Base-by-base conservation (phyloP, 1,140 invertebrate species). In the Scaptomyza graminum region DNA sequence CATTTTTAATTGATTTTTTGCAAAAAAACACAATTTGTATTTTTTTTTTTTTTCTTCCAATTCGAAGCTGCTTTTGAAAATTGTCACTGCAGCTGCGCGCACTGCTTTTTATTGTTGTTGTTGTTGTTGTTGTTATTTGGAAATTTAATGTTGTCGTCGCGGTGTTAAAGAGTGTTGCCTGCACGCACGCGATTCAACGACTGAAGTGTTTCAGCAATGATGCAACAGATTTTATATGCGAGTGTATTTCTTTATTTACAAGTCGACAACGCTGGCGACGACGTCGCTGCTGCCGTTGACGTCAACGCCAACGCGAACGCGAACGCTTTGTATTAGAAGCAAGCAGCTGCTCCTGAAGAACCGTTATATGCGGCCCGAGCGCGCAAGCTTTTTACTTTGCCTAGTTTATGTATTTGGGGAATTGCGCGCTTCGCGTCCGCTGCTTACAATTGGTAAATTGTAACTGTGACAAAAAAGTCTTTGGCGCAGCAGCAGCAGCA, bases 171-270 rank as follows among this genome's bases (percentile, higher is more conserved):
- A 49, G 69, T 72, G 63, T 79, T 75, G 57, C 60, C 66, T 68
- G 50, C 74, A 73, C 88, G 78, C 78, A 89, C 88, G 82, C 82
- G 82, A 68, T 90, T 78, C 75, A 81, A 74, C 88, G 88, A 92
- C 91, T 92, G 90, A 92, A 92, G 91, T 91, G 90, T 89, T 89
- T 76, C 74, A 77, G 74, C 83, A 91, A 80, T 92, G 91, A 92
- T 92, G 91, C 91, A 92, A 92, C 91, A 81, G 90, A 91, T 92
- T 92, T 88, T 92, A 92, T 91, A 92, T 68, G 78, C 80, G 78
- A 74, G 69, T 88, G 69, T 88, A 71, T 78, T 78, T 72, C 70
- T 81, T 75, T 72, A 76, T 75, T 83, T 83, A 83, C 76, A 83
- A 79, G 79, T 76, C 68, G 68, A 25, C 44, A 56, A 57, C 56